phyloP scores from a whole-genome alignment of 2,888 invertebrate genomes.

The Tipula confusa region DNA sequence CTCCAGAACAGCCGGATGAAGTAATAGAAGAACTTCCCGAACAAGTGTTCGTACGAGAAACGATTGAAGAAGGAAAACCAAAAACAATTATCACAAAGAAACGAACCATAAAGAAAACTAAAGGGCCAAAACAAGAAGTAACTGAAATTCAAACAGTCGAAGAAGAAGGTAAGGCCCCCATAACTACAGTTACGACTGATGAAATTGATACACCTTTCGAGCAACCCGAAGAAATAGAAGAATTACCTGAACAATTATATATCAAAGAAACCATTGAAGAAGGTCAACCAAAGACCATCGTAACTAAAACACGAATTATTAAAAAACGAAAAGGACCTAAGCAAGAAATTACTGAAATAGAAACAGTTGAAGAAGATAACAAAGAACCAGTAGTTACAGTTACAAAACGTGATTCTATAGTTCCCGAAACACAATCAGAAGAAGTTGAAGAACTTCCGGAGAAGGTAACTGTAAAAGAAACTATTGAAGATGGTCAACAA shows the following conservation, averaged over 20 bases:
- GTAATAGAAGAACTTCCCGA: conserved; percentile 42
- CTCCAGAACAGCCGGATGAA: conserved; percentile 38
- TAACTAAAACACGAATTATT: conserved; percentile 48
- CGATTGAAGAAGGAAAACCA: conserved; percentile 43
- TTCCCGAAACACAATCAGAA: conserved; percentile 28
- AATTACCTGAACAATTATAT: conserved; percentile 45
- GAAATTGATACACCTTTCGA: conserved; percentile 36
- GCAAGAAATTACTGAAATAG: conserved; percentile 51
- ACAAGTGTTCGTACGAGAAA: conserved; percentile 42
- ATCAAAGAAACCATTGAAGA: conserved; percentile 41
- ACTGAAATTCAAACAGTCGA: conserved; percentile 42
- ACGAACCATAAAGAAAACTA: conserved; percentile 44
- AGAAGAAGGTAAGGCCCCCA: conserved; percentile 42
- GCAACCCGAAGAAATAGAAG: conserved; percentile 39
- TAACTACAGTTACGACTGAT: conserved; percentile 42
- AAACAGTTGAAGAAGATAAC: conserved; percentile 49
- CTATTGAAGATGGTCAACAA: conserved; percentile 47
- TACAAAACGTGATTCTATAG: conserved; percentile 40
- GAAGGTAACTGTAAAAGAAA: conserved; percentile 43
- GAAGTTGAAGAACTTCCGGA: conserved; percentile 38
- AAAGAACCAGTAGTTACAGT: conserved; percentile 44
- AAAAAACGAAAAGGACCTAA: conserved; percentile 48
- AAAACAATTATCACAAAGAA: conserved; percentile 42
- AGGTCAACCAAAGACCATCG: conserved; percentile 43
- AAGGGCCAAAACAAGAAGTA: conserved; percentile 44